A percentile compares a stretch with the other conserved stretches of the same genome.
These are phyloP conservation scores for Sebastes ruberrimus DNA, from an alignment of 2,797 vertebrate genomes.

Conservation along the genomic window DNA sequence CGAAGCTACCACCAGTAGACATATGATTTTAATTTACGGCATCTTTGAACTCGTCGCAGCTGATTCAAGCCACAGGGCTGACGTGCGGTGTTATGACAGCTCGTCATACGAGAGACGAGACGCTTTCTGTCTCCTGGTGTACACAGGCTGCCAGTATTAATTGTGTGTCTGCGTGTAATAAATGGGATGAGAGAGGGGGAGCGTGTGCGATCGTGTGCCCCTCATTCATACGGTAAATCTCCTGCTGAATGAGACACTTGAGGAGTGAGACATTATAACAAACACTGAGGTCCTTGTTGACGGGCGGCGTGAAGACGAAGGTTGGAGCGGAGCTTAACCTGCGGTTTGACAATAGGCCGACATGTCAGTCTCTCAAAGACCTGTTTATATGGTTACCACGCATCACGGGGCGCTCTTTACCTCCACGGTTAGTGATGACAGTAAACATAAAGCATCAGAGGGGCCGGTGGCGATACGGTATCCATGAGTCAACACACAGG, in stretches of 20 bases:
- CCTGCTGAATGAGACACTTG: constrained; percentile 48
- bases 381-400: constrained; percentile 39
- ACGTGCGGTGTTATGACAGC: constrained; percentile 37
- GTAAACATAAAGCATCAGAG: constrained; percentile 37
- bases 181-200: background rate
- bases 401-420: constrained; percentile 31
- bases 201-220: background rate
- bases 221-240: constrained; percentile 40
- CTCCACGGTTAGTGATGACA: constrained; percentile 33
- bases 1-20: constrained; percentile 4
- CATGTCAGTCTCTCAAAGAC: constrained; percentile 1
- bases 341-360: constrained; percentile 35
- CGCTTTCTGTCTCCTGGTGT: background rate
- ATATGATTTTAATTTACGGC: constrained; percentile 40
- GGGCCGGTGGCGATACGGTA: background rate
- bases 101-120: constrained; percentile 1
- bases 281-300: constrained; percentile 38
- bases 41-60: constrained; percentile 28
- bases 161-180: background rate
- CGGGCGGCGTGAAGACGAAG: background rate
- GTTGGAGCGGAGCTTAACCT: constrained; percentile 10
- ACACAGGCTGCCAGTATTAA: background rate
- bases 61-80: constrained; percentile 7
- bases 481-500: constrained; percentile 44
- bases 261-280: constrained; percentile 41